Evolutionary conservation across 2,113 vertebrate genomes (phyloP).

Genomic region (Cnemophilus loriae): DNA sequence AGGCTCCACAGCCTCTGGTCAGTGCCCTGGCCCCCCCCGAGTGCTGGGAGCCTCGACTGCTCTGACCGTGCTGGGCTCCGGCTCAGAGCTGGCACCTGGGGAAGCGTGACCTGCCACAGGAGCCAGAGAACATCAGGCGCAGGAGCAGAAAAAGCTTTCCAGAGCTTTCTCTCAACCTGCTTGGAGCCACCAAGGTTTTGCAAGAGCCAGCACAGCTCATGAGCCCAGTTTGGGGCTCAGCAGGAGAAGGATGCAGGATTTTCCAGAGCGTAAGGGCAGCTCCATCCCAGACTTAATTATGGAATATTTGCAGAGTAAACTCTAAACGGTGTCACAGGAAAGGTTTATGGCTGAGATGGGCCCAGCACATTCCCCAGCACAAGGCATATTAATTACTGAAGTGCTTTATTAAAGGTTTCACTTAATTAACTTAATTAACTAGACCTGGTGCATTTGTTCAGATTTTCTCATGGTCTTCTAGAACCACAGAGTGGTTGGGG

Average conservation of each 20-base stretch:
- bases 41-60: background rate
- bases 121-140: background rate
- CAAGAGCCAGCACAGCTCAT: background rate
- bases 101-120: background rate
- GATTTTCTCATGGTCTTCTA: background rate
- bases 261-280: background rate
- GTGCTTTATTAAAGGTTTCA: background rate
- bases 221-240: background rate
- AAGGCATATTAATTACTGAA: background rate
- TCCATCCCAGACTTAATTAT: background rate
- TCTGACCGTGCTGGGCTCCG: rapidly evolving
- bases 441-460: background rate
- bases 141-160: background rate
- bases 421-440: background rate
- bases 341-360: background rate
- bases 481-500: background rate
- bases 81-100: background rate
- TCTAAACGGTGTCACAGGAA: background rate
- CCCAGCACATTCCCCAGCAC: background rate
- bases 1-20: background rate
- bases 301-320: background rate
- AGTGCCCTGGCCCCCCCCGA: background rate
- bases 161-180: background rate
- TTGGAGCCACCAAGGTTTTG: background rate
- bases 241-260: background rate